Evolutionary conservation across 2,113 vertebrate species (phyloP).

Genomic region (Oncorhynchus keta): DNA sequence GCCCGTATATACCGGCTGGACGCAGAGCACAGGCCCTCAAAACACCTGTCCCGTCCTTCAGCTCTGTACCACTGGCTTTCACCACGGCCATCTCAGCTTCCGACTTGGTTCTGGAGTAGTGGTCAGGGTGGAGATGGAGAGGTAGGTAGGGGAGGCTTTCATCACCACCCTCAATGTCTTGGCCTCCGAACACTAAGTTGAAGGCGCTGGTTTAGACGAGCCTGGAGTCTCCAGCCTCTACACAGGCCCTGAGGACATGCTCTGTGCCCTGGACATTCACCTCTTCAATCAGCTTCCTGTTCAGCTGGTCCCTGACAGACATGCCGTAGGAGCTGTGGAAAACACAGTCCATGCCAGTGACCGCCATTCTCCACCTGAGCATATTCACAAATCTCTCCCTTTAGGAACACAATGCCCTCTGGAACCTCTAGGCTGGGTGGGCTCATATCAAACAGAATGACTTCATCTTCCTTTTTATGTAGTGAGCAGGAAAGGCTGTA

Average conservation of each 20-base stretch:
- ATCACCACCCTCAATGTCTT: conserved; percentile 86
- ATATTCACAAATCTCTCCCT: conserved; percentile 79
- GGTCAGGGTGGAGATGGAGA: conserved; percentile 87
- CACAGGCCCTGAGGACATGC: conserved; percentile 82
- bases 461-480: conserved; percentile 66
- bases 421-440: conserved; percentile 71
- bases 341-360: conserved; percentile 77
- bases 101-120: conserved; percentile 93
- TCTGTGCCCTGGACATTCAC: conserved; percentile 88
- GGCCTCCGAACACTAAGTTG: conserved; percentile 92
- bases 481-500: conserved; percentile 83
- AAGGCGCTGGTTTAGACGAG: conserved; percentile 94
- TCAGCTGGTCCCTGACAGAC: conserved; percentile 92
- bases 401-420: conserved; percentile 75
- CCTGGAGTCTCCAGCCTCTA: conserved; percentile 68
- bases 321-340: conserved; percentile 93
- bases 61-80: conserved; percentile 72
- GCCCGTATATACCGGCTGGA: conserved; percentile 91
- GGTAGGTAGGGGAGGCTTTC: conserved; percentile 92
- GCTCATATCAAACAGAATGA: conserved; percentile 84
- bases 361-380: conserved; percentile 74
- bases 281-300: conserved; percentile 79
- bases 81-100: conserved; percentile 90
- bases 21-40: conserved; percentile 86
- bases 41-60: conserved; percentile 57